Evolutionary conservation across 2,888 invertebrate species (phyloP).

Genomic region (Acleris emargana): DNA sequence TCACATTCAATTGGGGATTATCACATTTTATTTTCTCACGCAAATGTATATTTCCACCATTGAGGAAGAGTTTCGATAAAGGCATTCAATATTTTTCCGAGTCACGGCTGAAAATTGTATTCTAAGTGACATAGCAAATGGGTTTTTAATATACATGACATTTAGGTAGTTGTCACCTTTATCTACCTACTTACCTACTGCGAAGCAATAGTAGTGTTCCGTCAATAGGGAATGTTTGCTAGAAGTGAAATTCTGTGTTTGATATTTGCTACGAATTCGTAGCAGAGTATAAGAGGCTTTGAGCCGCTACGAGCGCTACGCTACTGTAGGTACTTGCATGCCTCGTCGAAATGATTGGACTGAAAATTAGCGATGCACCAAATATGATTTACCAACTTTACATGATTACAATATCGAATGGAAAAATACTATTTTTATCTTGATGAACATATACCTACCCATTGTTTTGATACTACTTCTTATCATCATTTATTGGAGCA

Average conservation of each 20-base stretch:
- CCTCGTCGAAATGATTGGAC: no score
- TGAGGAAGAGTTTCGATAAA: slow-evolving; percentile 13
- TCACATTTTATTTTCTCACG: slow-evolving; percentile 25
- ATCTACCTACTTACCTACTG: not conserved
- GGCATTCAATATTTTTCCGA: slow-evolving; percentile 21
- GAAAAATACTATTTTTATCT: no score
- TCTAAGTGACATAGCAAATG: slow-evolving; percentile 10
- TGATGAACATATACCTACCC: no score
- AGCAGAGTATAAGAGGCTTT: slow-evolving; percentile 12
- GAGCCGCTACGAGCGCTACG: slow-evolving; percentile 15
- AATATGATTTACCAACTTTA: no score
- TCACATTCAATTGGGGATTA: slow-evolving; percentile 24
- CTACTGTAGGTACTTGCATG: not conserved
- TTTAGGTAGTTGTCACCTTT: slow-evolving; percentile 15
- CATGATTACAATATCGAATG: no score
- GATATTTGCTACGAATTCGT: slow-evolving; percentile 20
- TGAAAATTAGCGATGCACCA: no score
- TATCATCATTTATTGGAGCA: no score
- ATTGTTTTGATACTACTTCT: no score
- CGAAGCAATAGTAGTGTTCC: not conserved
- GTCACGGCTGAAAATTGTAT: slow-evolving; percentile 18
- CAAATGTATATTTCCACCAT: slow-evolving; percentile 8
- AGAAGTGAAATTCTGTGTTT: not conserved
- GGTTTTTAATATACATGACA: slow-evolving; percentile 25
- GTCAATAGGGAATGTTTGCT: not conserved